Evolutionary conservation across 2,888 invertebrate species (phyloP), one percentile per base, ranked within the genome.

Genomic region (Sclerodermus sp.): DNA sequence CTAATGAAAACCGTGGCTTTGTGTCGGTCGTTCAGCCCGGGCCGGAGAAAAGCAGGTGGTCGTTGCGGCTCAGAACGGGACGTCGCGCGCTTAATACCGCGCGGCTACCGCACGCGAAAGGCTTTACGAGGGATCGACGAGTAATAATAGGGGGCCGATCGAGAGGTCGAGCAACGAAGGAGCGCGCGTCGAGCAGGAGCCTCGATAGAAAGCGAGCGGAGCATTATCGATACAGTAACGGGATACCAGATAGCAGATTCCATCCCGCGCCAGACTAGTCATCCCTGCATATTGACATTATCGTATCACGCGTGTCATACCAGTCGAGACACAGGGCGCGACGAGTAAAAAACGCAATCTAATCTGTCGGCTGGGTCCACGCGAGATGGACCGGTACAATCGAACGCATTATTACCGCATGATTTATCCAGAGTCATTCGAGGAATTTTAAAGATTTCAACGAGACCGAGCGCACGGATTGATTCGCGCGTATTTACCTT

Each of bases 1-100:
- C 42, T 51, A 57, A 47, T 50, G 54, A 55, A 53, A 55, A 51
- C 42, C n/a, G 29, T 32, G 48, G 41, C 49, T 56, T 55, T 60
- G 55, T 53, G 3, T 5, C 44, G 42, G 46, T 53, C 50, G 51
- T 15, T 43, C 44, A 14, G 14, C 14, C 4, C 13, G 42, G n/a
- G 47, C 12, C 18, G 51, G 51, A 54, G 49, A 53, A 57, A 59
- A 48, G 47, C 53, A 47, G 46, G 45, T 52, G 51, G 47, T 40
- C 40, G 37, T 30, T n/a, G 15, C 15, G 42, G 30, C 16, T 18
- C 13, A 37, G 23, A 14, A 15, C 16, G 45, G 29, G 34, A 23
- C 23, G 55, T 31, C 43, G 49, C 47, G 49, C 47, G 42, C 47
- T 42, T 39, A 50, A 39, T n/a, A 42, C 38, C 39, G 42, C 42